These are phyloP conservation scores for Bombyx huttoni DNA, from an alignment of 2,888 invertebrate genomes.

Conservation along the genomic window DNA sequence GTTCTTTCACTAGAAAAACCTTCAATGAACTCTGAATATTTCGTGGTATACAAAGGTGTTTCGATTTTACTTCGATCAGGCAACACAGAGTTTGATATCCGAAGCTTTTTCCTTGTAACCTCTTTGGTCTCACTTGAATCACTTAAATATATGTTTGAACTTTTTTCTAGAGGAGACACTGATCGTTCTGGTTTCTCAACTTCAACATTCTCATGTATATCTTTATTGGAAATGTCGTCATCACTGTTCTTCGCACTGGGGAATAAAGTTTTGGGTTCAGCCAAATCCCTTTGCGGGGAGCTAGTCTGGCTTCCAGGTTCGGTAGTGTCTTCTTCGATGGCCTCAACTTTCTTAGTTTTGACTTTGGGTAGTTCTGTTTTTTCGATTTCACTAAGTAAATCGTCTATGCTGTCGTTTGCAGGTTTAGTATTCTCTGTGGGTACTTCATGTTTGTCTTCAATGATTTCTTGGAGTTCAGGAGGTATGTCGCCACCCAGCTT, in stretches of 20 bases:
- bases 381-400: slow-evolving; percentile 53
- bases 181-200: slow-evolving; percentile 18
- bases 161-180: slow-evolving; percentile 25
- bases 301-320: slow-evolving; percentile 24
- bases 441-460: slow-evolving; percentile 25
- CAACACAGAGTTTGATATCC: slow-evolving; percentile 57
- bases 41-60: slow-evolving; percentile 50
- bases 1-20: slow-evolving; percentile 44
- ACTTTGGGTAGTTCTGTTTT: slow-evolving; percentile 51
- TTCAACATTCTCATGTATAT: slow-evolving; percentile 22
- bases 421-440: slow-evolving; percentile 17
- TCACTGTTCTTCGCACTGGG: slow-evolving; percentile 23
- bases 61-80: slow-evolving; percentile 40
- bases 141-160: slow-evolving; percentile 44
- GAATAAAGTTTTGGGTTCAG: slow-evolving; percentile 25
- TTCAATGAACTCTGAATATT: slow-evolving; percentile 59
- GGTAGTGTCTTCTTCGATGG: slow-evolving; percentile 19
- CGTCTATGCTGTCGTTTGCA: slow-evolving; percentile 35
- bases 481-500: slow-evolving; percentile 69
- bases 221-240: slow-evolving; percentile 14
- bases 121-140: slow-evolving; percentile 30
- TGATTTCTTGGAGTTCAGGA: slow-evolving; percentile 55
- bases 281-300: slow-evolving; percentile 28
- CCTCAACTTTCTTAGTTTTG: slow-evolving; percentile 29
- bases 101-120: slow-evolving; percentile 43